Evolutionary conservation across 2,113 vertebrate genomes (phyloP), one percentile per base, ranked within the genome.

Genomic region (Casuarius casuarius): DNA sequence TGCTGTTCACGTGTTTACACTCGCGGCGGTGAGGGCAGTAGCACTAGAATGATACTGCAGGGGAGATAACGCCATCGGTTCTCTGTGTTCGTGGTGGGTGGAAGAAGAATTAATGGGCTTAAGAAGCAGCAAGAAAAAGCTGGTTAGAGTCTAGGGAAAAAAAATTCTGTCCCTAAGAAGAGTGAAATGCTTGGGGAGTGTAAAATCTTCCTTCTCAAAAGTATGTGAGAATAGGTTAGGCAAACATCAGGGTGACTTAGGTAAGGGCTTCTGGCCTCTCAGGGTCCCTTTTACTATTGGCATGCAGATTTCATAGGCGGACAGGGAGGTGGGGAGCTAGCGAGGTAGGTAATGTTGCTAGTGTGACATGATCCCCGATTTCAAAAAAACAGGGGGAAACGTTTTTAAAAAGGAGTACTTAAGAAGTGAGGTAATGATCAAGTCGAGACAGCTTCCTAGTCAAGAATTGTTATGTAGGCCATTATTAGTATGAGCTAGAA

Each of bases 331-430:
- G 8, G 29, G 28, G 66, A 44, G 31, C 6, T 35, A 67, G 6
- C 1, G 62, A 51, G 0, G 0, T 44, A 9, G 25, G 20, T 25
- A 4, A 46, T 21, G n/a, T 26, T 14, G 6, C 44, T 54, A 62
- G 10, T 31, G 7, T 68, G 28, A 42, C 14, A 21, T 40, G 12
- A 8, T 49, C 82, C 35, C 20, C 40, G 44, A 79, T 68, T 87
- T 82, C 21, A 65, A 82, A 76, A 49, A n/a, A 42, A 56, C 75
- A 49, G 13, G 16, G 23, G 22, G 4, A 0, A 0, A 0, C 0
- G 4, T 10, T 78, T 42, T 80, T 58, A 6, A 5, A 4, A 28
- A 15, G 8, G 3, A 1, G 3, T 18, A 61, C 77, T 79, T 84
- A 76, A 67, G 56, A 82, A 59, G 6, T 0, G 3, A 85, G 63